Evolutionary conservation across 2,797 vertebrate genomes (phyloP).

Genomic region (Graptemys geographica): DNA sequence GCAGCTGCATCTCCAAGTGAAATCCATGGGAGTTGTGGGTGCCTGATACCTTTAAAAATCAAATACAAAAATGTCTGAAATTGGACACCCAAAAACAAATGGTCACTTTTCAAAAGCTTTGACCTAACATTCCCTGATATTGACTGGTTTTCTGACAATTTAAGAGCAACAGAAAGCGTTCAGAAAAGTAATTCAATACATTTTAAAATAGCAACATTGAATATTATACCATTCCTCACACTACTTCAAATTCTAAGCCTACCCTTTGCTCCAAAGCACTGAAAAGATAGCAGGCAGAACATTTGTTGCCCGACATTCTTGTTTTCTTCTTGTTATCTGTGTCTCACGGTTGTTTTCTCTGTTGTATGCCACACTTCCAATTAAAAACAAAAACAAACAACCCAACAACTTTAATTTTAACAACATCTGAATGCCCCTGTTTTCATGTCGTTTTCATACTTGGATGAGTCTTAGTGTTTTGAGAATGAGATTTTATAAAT

Average conservation of each 20-base stretch:
- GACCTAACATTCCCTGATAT: neutral
- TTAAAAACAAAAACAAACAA: neutral
- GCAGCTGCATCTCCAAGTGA: neutral
- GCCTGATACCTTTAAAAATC: neutral
- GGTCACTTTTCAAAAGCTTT: neutral
- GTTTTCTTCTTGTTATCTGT: neutral
- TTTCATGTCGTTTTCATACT: neutral
- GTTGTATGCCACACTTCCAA: neutral
- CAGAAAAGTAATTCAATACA: neutral
- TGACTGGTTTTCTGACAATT: neutral
- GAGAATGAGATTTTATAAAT: neutral
- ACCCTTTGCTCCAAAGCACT: neutral
- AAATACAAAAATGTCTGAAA: neutral
- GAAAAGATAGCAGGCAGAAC: neutral
- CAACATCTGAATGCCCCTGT: neutral
- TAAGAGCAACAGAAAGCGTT: neutral
- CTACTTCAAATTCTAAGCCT: neutral
- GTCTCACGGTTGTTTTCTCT: neutral
- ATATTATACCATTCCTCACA: fast-evolving
- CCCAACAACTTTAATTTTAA: neutral
- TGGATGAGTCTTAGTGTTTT: neutral
- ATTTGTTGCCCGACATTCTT: fast-evolving
- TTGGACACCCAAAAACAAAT: neutral
- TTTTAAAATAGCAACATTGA: neutral
- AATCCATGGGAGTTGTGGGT: neutral